Percentiles rank a stretch among this genome's conserved stretches.
Conservation (phyloP, 1,140 invertebrate species). For the Phenacoccus solenopsis region DNA sequence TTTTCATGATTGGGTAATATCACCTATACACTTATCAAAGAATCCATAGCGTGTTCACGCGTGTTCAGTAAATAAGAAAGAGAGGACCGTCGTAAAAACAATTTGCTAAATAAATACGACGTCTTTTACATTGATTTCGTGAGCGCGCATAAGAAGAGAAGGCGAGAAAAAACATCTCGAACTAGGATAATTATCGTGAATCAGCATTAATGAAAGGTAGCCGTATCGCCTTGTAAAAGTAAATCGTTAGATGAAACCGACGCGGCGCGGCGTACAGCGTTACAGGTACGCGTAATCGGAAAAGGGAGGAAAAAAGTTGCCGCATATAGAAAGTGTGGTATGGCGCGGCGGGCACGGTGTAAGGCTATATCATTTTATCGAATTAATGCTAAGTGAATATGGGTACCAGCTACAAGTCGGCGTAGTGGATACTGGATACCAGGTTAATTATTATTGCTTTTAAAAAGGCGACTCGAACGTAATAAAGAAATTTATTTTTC, state of each 20-base stretch:
- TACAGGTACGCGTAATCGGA: too few relatives aligned
- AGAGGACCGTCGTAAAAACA: not conserved
- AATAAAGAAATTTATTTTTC: not conserved
- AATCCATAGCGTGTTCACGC: too few relatives aligned
- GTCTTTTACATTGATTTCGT: not conserved
- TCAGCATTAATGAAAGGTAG: slow-evolving; percentile 11
- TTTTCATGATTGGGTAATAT: too few relatives aligned
- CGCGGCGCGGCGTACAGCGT: not conserved
- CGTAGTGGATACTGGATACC: too few relatives aligned
- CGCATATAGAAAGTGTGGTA: too few relatives aligned
- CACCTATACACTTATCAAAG: too few relatives aligned
- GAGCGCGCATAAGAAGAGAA: not conserved
- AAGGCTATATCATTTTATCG: not conserved
- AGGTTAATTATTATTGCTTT: not conserved
- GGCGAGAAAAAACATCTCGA: not conserved
- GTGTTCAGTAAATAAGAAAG: too few relatives aligned
- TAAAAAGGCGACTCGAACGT: not conserved
- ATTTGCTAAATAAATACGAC: not conserved
- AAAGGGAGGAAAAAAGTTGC: not conserved
- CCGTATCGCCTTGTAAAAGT: not conserved
- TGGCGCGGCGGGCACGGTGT: too few relatives aligned
- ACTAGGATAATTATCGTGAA: slow-evolving; percentile 5
- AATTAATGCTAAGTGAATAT: not conserved
- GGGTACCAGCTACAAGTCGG: not conserved
- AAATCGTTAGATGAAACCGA: not conserved